Percentiles rank a stretch among this genome's conserved stretches.
Evolutionary conservation across 2,113 vertebrate genomes (phyloP).

Genomic region (Embiotoca jacksoni): DNA sequence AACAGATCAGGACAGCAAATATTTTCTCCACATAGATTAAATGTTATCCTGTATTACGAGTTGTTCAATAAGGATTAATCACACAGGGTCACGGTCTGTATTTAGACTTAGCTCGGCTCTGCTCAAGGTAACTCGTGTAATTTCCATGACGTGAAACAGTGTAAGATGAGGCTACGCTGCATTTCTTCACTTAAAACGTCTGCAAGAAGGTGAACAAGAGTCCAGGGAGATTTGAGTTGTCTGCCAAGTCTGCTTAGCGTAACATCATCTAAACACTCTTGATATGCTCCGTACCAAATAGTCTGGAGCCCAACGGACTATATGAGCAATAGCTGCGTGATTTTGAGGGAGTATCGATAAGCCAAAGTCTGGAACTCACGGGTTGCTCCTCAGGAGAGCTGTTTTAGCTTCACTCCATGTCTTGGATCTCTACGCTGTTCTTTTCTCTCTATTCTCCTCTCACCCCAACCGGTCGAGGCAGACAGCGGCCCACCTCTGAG

Average conservation of each 20-base stretch:
- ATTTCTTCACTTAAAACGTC: slow-evolving; percentile 25
- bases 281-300: slow-evolving; percentile 79
- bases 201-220: slow-evolving; percentile 53
- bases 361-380: slow-evolving; percentile 38
- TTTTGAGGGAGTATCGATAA: slow-evolving; percentile 59
- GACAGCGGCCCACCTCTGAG: no score
- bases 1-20: slow-evolving; percentile 1
- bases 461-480: no score
- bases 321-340: slow-evolving; percentile 55
- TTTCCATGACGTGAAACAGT: slow-evolving; percentile 22
- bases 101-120: slow-evolving; percentile 30
- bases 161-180: slow-evolving; percentile 19
- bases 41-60: slow-evolving; percentile 1
- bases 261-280: slow-evolving; percentile 78
- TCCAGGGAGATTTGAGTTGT: slow-evolving; percentile 53
- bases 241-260: slow-evolving; percentile 65
- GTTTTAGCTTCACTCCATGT: background rate
- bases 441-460: no score
- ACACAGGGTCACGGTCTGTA: slow-evolving; percentile 38
- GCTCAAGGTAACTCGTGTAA: slow-evolving; percentile 33
- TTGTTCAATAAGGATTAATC: slow-evolving; percentile 52
- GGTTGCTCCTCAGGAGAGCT: slow-evolving; percentile 40
- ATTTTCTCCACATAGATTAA: slow-evolving; percentile 23
- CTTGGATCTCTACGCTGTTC: no score
- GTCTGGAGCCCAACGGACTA: slow-evolving; percentile 64